Evolutionary conservation across 35 echinoderm and acorn worm genomes (phyloP).

Genomic region (Hemicentrotus pulcherrimus): DNA sequence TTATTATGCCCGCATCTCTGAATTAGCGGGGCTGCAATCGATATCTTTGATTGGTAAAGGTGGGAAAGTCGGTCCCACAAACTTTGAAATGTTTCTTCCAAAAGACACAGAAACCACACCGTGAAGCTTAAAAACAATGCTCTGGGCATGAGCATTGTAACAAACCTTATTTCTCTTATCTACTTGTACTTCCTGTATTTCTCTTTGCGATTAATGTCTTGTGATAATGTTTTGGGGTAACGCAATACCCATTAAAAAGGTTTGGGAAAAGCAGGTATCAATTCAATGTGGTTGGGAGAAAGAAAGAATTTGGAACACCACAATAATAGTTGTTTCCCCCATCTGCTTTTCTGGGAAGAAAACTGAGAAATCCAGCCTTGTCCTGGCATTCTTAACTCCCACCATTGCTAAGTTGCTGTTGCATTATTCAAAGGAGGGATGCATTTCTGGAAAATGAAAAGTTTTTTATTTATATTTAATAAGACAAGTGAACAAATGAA

Average conservation of each 20-base stretch:
- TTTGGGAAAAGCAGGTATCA: neutral
- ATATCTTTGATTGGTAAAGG: neutral
- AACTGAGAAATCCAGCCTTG: neutral
- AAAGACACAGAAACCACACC: neutral
- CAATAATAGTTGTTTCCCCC: neutral
- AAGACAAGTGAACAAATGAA: too few relatives aligned
- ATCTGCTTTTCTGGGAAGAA: neutral
- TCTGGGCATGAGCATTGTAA: neutral
- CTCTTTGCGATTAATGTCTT: neutral
- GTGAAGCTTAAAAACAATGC: neutral
- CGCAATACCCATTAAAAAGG: neutral
- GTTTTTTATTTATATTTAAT: too few relatives aligned
- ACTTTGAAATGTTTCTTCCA: neutral
- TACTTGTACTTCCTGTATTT: neutral
- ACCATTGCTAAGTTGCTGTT: too few relatives aligned
- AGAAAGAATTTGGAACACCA: neutral
- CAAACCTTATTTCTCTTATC: neutral
- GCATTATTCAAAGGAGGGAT: too few relatives aligned
- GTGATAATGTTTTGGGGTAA: neutral
- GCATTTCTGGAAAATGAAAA: too few relatives aligned
- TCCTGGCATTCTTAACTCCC: neutral
- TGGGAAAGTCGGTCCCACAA: neutral
- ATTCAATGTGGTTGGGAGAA: neutral
- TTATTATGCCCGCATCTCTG: neutral
- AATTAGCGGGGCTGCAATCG: neutral